Base-by-base conservation (phyloP, 2,113 vertebrate genomes). In the Hemicordylus capensis region DNA sequence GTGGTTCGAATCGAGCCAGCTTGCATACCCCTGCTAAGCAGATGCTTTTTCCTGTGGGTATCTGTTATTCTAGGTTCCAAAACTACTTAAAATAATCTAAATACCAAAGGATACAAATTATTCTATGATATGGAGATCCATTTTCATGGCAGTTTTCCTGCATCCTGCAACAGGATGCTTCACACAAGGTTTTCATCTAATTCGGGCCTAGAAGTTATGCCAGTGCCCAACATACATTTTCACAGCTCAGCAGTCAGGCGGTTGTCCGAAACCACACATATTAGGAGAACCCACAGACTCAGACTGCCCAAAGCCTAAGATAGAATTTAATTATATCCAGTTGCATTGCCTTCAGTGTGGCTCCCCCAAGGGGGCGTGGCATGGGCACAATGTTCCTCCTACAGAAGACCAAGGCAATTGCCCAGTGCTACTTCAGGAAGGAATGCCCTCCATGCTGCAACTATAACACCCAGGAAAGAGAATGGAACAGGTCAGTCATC, bases 31-130 rank as follows among this genome's bases (percentile, higher is more conserved):
- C n/a, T n/a, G n/a, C n/a, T n/a, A n/a, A 28, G 20, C 59, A 58
- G 3, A 48, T 19, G 8, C 63, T 83, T 85, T n/a, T 51, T 46
- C 0, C 0, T 0, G 1, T 39, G 39, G n/a, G n/a, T n/a, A 85
- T 14, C 6, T 39, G 26, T 6, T 19, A 56, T 66, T 75, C 12
- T 2, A 24, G 24, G 17, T 15, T 84, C 26, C 12, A 0, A 75
- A 42, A 39, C 12, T 59, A 69, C 44, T 80, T 44, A 44, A 58
- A 61, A 42, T 46, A 51, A 64, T 34, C 34, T 19, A 37, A 34
- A 34, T 69, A 6, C n/a, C 4, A 37, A 76, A 76, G 75, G 4
- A 76, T 37, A 11, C 74, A 58, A 24, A 59, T 39, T 76, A 28
- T 28, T n/a, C 24, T n/a, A 9, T 37, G 19, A 7, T 4, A 42